Evolutionary conservation across 2,888 invertebrate species (phyloP), one percentile per base, ranked within the genome.

Genomic region (Helobdella robusta): DNA sequence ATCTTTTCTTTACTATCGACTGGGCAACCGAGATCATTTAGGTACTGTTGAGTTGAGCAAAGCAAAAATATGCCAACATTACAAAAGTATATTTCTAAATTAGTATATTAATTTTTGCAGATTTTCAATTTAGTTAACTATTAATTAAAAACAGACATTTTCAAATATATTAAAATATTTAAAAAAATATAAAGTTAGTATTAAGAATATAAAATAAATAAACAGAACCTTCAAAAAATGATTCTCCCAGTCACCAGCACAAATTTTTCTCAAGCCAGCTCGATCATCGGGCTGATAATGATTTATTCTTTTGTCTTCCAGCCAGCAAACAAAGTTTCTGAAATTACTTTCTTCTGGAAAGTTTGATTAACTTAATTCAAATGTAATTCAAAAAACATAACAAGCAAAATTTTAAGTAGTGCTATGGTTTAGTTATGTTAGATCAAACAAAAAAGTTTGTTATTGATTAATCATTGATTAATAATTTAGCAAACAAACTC

Each of bases 261-360:
- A 81, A 1, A 87, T 83, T 71, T 87, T 84, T 52, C 89, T 83
- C n/a, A 95, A 78, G 0, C 82, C 83, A 70, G 84, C 85, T 15
- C 91, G 83, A 69, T 89, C 88, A 75, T 91, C 89, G 66, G 89
- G 87, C 75, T 86, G 86, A 72, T 90, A 91, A 71, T 87, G 86
- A 15, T 92, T 85, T 71, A 95, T 91, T 80, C 90, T 91, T 78
- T 91, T 91, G 76, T 91, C 89, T 80, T 95, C 95, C 64, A 95
- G 77, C 95, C 94, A 95, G 0, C 88, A 80, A 28, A 93, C 84
- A 30, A 91, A 82, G 74, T 86, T 87, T 60, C 89, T 85, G 75
- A 89, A 87, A 74, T 88, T 86, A 69, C 84, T 84, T 71, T 86
- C 85, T 82, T 91, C 93, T 93, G 78, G 44, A 69, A 70, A 59